Conservation (phyloP, 2,888 invertebrate genomes). For the Balanococcus diminutus region DNA sequence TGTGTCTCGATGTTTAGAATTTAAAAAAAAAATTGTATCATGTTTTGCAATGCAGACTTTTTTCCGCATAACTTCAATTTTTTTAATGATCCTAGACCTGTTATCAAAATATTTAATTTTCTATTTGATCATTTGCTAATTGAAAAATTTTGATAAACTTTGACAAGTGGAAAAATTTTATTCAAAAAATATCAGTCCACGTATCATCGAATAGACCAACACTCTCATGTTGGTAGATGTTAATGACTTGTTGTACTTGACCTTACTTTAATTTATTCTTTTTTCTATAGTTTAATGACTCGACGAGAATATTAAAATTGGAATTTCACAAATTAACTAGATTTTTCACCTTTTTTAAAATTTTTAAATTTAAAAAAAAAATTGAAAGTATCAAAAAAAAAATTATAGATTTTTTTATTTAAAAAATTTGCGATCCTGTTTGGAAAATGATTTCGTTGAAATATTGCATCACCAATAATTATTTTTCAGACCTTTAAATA, state of each 20-base stretch:
- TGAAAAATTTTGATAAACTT: background rate
- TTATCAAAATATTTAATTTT: conserved; percentile 13
- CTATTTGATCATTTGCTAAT: background rate
- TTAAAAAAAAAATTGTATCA: background rate
- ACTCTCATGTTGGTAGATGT: background rate
- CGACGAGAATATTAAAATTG: background rate
- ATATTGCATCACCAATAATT: too few relatives aligned
- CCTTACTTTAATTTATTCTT: background rate
- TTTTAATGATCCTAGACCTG: background rate
- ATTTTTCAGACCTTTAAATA: too few relatives aligned
- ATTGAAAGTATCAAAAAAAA: too few relatives aligned
- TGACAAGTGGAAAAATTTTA: background rate
- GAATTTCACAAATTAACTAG: background rate
- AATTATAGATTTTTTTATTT: too few relatives aligned
- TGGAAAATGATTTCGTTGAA: too few relatives aligned
- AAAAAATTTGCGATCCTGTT: too few relatives aligned
- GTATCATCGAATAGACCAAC: background rate
- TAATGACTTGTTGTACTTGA: background rate
- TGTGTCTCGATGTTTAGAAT: too few relatives aligned
- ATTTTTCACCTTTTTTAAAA: too few relatives aligned
- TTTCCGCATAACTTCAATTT: background rate
- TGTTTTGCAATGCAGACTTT: background rate
- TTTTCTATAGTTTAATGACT: background rate
- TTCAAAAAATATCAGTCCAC: background rate
- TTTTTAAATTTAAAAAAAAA: too few relatives aligned